These are phyloP conservation scores for Engraulis encrasicolus DNA, from an alignment of 2,113 vertebrate species.

Conservation along the genomic window DNA sequence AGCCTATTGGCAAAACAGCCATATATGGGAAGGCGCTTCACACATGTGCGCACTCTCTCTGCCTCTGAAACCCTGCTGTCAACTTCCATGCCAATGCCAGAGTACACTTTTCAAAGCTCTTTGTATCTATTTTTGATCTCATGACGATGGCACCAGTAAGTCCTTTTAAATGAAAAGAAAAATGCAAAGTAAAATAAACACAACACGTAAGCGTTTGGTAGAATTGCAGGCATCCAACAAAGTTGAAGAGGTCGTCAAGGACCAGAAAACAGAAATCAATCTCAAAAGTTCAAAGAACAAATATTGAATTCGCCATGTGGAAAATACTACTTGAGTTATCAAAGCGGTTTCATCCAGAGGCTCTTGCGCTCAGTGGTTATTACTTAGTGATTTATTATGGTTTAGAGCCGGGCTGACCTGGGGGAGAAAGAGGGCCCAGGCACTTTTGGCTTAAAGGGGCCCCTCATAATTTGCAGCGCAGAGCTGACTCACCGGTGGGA, in stretches of 20 bases:
- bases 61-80: too few species aligned
- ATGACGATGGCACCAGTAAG: not conserved
- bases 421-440: too few species aligned
- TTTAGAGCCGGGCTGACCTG: too few species aligned
- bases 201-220: not conserved
- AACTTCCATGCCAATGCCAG: not conserved
- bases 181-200: not conserved
- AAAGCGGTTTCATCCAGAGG: not conserved
- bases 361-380: not conserved
- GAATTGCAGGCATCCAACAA: not conserved
- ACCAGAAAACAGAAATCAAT: too few species aligned
- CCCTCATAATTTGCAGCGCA: too few species aligned
- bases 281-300: not conserved
- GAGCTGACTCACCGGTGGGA: too few species aligned
- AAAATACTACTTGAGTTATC: not conserved
- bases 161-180: not conserved
- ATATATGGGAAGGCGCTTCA: not conserved
- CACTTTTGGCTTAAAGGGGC: too few species aligned
- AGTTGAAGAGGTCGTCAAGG: not conserved
- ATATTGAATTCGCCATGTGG: not conserved
- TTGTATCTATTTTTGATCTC: not conserved
- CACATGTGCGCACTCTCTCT: not conserved
- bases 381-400: conserved; percentile 14
- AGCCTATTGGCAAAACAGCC: not conserved
- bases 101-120: not conserved